Conservation (phyloP, 2,888 invertebrate species). For the Antheraea yamamai region DNA sequence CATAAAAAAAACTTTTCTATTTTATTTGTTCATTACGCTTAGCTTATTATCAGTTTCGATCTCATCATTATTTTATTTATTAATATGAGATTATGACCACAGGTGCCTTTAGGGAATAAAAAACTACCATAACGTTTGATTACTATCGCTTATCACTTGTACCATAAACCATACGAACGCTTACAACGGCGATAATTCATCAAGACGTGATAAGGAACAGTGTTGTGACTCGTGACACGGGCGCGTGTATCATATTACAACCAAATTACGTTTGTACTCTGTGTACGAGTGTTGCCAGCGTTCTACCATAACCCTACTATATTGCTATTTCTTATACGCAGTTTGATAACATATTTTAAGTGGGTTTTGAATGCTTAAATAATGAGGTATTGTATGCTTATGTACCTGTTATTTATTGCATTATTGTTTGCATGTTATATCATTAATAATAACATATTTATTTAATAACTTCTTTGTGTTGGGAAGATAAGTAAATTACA, state of each 20-base stretch:
- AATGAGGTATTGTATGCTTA: not conserved
- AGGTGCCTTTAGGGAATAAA: not conserved
- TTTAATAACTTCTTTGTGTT: no score
- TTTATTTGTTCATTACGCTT: not conserved
- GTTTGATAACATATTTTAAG: not conserved
- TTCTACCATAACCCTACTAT: conserved; percentile 4
- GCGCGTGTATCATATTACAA: conserved; percentile 59
- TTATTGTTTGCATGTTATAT: not conserved
- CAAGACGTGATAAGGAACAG: conserved; percentile 67
- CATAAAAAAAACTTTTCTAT: no score
- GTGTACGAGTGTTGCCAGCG: conserved; percentile 21
- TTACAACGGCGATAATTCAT: conserved; percentile 64
- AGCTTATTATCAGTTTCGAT: not conserved
- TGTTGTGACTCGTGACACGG: conserved; percentile 60
- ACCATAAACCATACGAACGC: conserved; percentile 32
- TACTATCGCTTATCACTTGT: conserved; percentile 28
- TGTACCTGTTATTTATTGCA: not conserved
- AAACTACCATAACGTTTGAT: not conserved
- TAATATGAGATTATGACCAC: not conserved
- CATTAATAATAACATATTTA: no score
- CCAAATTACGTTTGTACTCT: conserved; percentile 31
- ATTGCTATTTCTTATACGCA: conserved; percentile 21
- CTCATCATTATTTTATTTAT: not conserved
- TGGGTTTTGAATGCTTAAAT: not conserved
- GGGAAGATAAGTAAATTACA: no score